These are phyloP conservation scores for Mechanitis messenoides DNA, from an alignment of 2,888 invertebrate species.

Conservation along the genomic window DNA sequence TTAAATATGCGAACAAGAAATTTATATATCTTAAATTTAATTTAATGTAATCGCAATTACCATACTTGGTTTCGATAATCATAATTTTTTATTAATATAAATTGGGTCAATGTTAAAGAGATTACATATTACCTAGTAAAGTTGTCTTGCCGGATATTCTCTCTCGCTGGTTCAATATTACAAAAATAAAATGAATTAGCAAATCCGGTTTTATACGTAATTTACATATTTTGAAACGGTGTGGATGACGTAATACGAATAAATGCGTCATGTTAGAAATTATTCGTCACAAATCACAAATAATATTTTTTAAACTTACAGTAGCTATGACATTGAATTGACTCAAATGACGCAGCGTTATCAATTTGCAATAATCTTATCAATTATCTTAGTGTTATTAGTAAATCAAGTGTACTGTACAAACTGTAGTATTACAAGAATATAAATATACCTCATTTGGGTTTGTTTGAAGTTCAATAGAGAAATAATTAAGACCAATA, in stretches of 20 bases:
- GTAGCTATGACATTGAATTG: background rate
- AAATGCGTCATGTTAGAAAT: background rate
- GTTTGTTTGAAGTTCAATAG: too few species aligned
- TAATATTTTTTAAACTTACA: background rate
- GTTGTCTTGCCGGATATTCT: too few species aligned
- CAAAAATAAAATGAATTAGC: background rate
- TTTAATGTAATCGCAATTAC: too few species aligned
- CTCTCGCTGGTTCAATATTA: background rate
- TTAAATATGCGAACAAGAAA: background rate
- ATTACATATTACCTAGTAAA: too few species aligned
- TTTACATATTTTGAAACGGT: background rate
- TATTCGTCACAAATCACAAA: conserved; percentile 3
- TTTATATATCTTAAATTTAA: background rate
- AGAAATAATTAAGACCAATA: background rate
- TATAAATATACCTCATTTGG: too few species aligned
- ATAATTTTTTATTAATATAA: too few species aligned
- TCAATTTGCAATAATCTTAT: conserved; percentile 1
- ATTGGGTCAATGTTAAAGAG: too few species aligned
- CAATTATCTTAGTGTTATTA: background rate
- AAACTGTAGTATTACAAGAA: background rate
- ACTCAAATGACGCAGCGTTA: conserved; percentile 2
- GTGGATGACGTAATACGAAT: background rate
- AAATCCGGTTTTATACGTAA: background rate
- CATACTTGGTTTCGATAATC: too few species aligned
- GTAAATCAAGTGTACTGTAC: background rate